Evolutionary conservation across 2,113 vertebrate genomes (phyloP), one percentile per base, ranked within the genome.

Genomic region (Ammodytes marinus): DNA sequence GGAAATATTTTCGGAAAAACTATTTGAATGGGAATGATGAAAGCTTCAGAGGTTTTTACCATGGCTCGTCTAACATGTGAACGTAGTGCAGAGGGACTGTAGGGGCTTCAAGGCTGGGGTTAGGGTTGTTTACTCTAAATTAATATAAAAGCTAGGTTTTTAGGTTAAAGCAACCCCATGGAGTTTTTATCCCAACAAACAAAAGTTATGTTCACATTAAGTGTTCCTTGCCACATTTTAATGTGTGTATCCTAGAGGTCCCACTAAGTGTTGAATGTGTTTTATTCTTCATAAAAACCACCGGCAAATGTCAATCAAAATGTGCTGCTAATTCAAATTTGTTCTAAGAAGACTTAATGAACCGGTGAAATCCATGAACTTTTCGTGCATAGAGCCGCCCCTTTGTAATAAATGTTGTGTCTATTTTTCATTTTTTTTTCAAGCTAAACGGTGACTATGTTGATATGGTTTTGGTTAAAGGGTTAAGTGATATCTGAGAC

Each of bases 1-100:
- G 78, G 88, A 88, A 27, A 27, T 27, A 90, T 91, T 85, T 86
- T 89, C 86, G 13, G 0, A 45, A 79, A 75, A 90, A 73, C 61
- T 82, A 73, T 86, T 87, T 86, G 66, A 87, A 75, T 86, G 76
- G 74, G 76, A 83, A 89, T 65, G 82, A 69, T 88, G 90, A 83
- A 81, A 80, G 74, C 43, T 5, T 76, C 52, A 0, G 5, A 86
- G 39, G 39, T 55, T 84, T 86, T 83, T 27, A 27, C 66, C 77
- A 79, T 17, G 59, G 39, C 39, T 78, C 60, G 42, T 52, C 47
- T 37, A 15, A 65, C 57, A 77, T 69, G 57, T 66, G n/a, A 85
- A 27, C 27, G 17, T 39, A 12, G 5, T 2, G 40, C 37, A 55
- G 58, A 45, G 27, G 15, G 35, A 81, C 39, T 9, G 8, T 27